Evolutionary conservation across 2,888 invertebrate species (phyloP), one percentile per base, ranked within the genome.

Genomic region (Torymus tubicola): DNA sequence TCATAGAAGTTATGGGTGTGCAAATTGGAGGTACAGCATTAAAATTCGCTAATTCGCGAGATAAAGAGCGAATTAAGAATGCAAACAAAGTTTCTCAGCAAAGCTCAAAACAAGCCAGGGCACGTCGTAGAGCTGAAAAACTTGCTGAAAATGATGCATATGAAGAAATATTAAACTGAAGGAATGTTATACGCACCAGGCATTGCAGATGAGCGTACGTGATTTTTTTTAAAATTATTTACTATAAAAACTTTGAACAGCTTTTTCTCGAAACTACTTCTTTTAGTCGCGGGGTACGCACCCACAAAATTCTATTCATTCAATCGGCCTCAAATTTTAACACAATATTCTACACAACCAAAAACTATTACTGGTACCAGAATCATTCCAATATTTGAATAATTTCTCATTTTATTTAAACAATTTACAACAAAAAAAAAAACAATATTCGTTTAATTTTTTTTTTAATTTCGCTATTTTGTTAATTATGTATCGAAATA

Each of bases 1-100:
- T 69, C 5, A 55, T 69, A 57, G 69, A 69, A 3, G 21, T 55
- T 0, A 69, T 69, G 55, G 69, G 57, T 1, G 69, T 69, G 21
- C 4, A 53, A 11, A 55, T 55, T 18, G 69, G 69, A 0, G 18
- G 55, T 21, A 11, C 0, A 55, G 53, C 69, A 55, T 4, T 2
- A 18, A 24, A n/a, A 42, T 5, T 16, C 2, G 69, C 24, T n/a
- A 3, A 3, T 2, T 4, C 13, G 5, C 14, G 10, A 53, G 69
- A 69, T 57, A 11, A 55, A 24, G 1, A 4, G 4, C 55, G 69
- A 1, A 69, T 69, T 14, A 0, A 14, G 0, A 4, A 0, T 4
- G 69, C 69, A 21, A 14, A 69, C 14, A 12, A 69, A 3, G 2
- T 16, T 18, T 55, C 5, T 24, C 11, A 24, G 55, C 16, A 69